Conservation (phyloP, 2,113 vertebrate genomes). For the Cynopterus brachyotis region DNA sequence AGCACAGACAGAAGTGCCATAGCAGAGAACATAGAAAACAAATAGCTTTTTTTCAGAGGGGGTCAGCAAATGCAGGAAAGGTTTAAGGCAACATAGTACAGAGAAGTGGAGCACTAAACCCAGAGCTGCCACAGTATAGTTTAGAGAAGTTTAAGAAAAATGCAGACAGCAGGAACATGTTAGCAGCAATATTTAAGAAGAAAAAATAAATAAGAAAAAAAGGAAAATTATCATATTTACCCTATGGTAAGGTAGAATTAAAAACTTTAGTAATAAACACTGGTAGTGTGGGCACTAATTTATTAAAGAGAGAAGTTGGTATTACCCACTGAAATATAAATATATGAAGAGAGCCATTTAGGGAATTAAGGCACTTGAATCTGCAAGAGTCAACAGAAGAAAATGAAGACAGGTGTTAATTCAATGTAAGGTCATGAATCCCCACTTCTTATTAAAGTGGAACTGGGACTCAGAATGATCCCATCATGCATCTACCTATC, state of each 20-base stretch:
- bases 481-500: background rate
- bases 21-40: background rate
- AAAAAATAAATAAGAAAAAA: background rate
- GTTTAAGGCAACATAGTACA: background rate
- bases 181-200: background rate
- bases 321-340: background rate
- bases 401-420: background rate
- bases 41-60: background rate
- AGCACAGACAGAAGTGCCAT: background rate
- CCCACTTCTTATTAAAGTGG: background rate
- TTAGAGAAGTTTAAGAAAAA: background rate
- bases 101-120: background rate
- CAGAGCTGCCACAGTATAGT: rapidly evolving
- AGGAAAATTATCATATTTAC: background rate
- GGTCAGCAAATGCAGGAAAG: rapidly evolving
- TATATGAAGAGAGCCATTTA: background rate
- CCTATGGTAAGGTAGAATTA: background rate
- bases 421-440: background rate
- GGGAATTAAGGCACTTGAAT: background rate
- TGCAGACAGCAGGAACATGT: background rate
- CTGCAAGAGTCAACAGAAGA: background rate
- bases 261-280: background rate
- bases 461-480: background rate
- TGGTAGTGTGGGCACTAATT: background rate
- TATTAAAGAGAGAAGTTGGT: background rate